Conservation (phyloP, 2,888 invertebrate species). For the Drosophila kambysellisi region DNA sequence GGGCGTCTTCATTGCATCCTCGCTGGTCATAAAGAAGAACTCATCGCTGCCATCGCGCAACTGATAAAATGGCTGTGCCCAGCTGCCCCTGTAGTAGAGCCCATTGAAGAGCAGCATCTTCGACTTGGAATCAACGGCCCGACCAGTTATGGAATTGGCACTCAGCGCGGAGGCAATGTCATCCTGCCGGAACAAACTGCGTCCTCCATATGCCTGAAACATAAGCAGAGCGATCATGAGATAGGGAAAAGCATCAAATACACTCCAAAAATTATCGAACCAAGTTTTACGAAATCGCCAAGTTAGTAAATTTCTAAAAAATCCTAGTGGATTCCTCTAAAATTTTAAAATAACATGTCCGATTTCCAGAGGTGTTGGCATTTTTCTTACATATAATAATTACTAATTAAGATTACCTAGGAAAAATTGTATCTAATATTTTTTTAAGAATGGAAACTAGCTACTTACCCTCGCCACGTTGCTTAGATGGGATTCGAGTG, state of each 20-base stretch:
- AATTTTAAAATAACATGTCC: neutral
- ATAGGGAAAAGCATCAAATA: neutral
- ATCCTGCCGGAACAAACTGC: slow-evolving; percentile 86
- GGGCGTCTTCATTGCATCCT: slow-evolving; percentile 87
- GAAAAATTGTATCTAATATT: too few species aligned
- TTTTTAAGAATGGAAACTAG: neutral
- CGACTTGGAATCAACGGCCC: slow-evolving; percentile 83
- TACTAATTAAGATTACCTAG: too few species aligned
- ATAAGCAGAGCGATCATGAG: neutral
- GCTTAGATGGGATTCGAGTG: slow-evolving; percentile 85
- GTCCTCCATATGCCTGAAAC: slow-evolving; percentile 82
- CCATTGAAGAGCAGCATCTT: slow-evolving; percentile 91
- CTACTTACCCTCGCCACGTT: slow-evolving; percentile 78
- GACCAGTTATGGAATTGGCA: slow-evolving; percentile 88
- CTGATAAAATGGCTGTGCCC: slow-evolving; percentile 89
- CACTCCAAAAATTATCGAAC: neutral
- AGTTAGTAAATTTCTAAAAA: neutral
- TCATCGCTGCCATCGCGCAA: slow-evolving; percentile 84
- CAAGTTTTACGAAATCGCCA: neutral
- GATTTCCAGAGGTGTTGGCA: neutral
- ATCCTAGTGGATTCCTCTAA: neutral
- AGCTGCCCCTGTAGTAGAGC: slow-evolving; percentile 92
- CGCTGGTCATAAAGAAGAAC: slow-evolving; percentile 88
- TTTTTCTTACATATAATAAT: too few species aligned
- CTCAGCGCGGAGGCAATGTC: slow-evolving; percentile 88